Conservation (phyloP, 2,113 vertebrate genomes). For the Electrona antarctica region DNA sequence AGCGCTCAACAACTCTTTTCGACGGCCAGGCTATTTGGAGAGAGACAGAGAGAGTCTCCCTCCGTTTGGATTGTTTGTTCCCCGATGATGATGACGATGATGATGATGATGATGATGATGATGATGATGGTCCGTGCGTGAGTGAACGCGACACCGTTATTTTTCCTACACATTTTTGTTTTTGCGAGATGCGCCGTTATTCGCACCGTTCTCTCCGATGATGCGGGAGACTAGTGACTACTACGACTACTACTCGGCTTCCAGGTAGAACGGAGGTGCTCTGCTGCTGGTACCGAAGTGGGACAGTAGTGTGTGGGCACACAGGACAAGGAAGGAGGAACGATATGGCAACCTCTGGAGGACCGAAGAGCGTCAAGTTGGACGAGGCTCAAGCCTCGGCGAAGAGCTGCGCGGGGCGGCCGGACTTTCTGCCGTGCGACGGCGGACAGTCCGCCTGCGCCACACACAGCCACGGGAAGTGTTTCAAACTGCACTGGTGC, state of each 20-base stretch:
- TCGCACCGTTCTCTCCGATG: not conserved
- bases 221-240: not conserved
- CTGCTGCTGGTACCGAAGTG: not conserved
- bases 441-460: slow-evolving; percentile 71
- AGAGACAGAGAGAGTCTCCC: too few relatives aligned
- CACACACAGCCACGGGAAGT: slow-evolving; percentile 91
- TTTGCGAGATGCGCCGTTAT: not conserved
- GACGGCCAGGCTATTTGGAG: too few relatives aligned
- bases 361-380: slow-evolving; percentile 11
- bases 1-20: too few relatives aligned
- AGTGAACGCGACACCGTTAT: not conserved
- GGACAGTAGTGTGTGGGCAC: not conserved
- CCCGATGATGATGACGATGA: too few relatives aligned
- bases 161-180: not conserved
- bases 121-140: too few relatives aligned
- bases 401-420: slow-evolving; percentile 13
- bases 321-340: too few relatives aligned
- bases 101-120: too few relatives aligned
- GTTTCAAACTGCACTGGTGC: slow-evolving; percentile 92
- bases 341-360: slow-evolving; percentile 25
- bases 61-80: too few relatives aligned
- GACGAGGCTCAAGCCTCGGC: slow-evolving; percentile 18
- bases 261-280: not conserved
- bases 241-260: not conserved
- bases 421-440: slow-evolving; percentile 24